Base-by-base conservation (phyloP, 2,797 vertebrate species). In the Luscinia megarhynchos region DNA sequence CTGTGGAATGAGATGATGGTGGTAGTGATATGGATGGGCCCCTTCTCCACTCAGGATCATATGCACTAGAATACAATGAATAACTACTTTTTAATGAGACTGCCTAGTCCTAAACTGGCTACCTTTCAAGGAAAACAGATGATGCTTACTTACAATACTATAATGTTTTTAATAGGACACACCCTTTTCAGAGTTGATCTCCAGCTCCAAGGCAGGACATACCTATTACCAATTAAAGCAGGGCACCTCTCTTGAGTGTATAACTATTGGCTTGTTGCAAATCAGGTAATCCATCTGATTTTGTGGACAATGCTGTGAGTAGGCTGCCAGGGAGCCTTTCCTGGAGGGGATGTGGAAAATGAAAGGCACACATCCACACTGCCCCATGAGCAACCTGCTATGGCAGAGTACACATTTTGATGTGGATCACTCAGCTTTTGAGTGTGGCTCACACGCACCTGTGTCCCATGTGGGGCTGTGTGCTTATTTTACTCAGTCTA, bases 401-500 rank as follows among this genome's bases (percentile, higher is more conserved):
- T 6, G 43, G 53, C 6, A 30, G 15, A 32, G 12, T 2, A 13
- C 8, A 0, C 0, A 3, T 36, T 51, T 51, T 22, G 17, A 20
- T 80, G 58, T 16, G 17, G 36, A 43, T 40, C 4, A 2, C 1
- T 29, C 50, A 45, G 34, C 12, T 81, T 30, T 63, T 20, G 69
- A 87, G 36, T 0, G 0, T 17, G 34, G 29, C n/a, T 59, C 9
- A 11, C 14, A 1, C 27, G 30, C 48, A 48, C 48, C 24, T 48
- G 48, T 48, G 48, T 26, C 48, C 48, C 48, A 48, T 48, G 57
- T 54, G 29, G 11, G 34, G 2, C 0, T 20, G 8, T 2, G 50
- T 5, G 9, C 14, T 86, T 69, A 40, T 48, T 69, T 54, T 26
- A 48, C 21, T 23, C 55, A 40, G 14, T 50, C 51, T 32, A 20